Conservation (phyloP, 2,888 invertebrate species). For the Melieria picta region DNA sequence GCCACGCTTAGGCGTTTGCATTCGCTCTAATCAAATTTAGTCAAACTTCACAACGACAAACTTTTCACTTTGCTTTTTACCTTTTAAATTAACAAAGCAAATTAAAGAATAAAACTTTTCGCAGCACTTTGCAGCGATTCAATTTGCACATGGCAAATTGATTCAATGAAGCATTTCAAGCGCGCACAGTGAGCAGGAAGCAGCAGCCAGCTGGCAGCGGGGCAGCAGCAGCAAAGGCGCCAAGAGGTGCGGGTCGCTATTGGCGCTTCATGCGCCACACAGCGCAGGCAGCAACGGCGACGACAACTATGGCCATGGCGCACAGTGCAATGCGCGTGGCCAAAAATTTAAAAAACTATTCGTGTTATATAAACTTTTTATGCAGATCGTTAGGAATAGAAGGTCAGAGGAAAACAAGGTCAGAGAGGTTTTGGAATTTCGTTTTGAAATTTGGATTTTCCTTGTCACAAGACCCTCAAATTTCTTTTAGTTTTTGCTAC, state of each 20-base stretch:
- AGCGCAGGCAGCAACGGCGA: neutral
- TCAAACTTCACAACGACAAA: slow-evolving; percentile 22
- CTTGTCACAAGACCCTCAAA: too few relatives aligned
- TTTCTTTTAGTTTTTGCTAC: too few relatives aligned
- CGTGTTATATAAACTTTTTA: too few relatives aligned
- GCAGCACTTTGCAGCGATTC: slow-evolving; percentile 26
- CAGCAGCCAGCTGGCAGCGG: neutral
- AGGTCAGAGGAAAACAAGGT: too few relatives aligned
- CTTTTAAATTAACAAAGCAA: slow-evolving; percentile 39
- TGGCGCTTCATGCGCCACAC: too few relatives aligned
- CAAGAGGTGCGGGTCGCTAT: neutral
- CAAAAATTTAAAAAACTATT: neutral
- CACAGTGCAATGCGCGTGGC: neutral
- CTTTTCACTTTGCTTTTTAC: slow-evolving; percentile 29
- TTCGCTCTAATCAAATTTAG: slow-evolving; percentile 25
- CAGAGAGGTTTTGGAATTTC: too few relatives aligned
- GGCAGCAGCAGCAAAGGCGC: neutral
- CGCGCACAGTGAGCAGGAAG: slow-evolving; percentile 2
- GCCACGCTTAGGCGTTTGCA: neutral
- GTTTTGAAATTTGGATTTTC: too few relatives aligned
- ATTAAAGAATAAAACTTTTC: slow-evolving; percentile 35
- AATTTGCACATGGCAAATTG: slow-evolving; percentile 40
- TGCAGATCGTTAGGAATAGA: too few relatives aligned
- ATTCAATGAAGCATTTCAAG: slow-evolving; percentile 35
- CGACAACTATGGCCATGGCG: neutral